phyloP scores from a whole-genome alignment of 1,140 invertebrate species.

The Dendroctonus valens region DNA sequence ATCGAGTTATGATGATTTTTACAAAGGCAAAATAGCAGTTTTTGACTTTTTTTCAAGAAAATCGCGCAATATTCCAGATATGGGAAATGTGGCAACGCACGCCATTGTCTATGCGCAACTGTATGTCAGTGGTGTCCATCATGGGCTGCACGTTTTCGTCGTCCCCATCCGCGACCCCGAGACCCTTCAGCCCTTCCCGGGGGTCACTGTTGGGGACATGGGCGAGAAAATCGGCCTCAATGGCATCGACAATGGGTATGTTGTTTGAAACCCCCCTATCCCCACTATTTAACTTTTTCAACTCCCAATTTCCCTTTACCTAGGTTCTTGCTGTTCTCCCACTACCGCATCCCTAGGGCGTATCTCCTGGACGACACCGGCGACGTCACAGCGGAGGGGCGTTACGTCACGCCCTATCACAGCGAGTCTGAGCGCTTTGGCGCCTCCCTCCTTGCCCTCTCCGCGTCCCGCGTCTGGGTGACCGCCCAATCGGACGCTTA shows the following conservation, averaged over 20 bases:
- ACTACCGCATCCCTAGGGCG: constrained; percentile 80
- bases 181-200: constrained; percentile 69
- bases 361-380: constrained; percentile 83
- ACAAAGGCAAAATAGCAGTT: no score
- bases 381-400: constrained; percentile 80
- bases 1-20: no score
- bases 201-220: constrained; percentile 74
- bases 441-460: constrained; percentile 80
- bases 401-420: constrained; percentile 74
- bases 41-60: no score
- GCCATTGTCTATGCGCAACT: constrained; percentile 86
- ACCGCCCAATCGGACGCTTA: constrained; percentile 70
- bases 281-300: background rate
- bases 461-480: constrained; percentile 74
- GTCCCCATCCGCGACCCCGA: constrained; percentile 76
- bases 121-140: constrained; percentile 69
- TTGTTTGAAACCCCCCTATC: background rate
- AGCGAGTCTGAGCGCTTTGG: constrained; percentile 76
- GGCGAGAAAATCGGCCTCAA: constrained; percentile 85
- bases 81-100: constrained; percentile 85
- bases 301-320: background rate
- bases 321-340: constrained; percentile 81
- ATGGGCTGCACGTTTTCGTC: constrained; percentile 83
- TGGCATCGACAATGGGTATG: constrained; percentile 82
- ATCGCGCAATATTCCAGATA: constrained; percentile 35